These are phyloP conservation scores for Rhadinocentrus ornatus DNA, from an alignment of 2,797 vertebrate species.

Conservation along the genomic window DNA sequence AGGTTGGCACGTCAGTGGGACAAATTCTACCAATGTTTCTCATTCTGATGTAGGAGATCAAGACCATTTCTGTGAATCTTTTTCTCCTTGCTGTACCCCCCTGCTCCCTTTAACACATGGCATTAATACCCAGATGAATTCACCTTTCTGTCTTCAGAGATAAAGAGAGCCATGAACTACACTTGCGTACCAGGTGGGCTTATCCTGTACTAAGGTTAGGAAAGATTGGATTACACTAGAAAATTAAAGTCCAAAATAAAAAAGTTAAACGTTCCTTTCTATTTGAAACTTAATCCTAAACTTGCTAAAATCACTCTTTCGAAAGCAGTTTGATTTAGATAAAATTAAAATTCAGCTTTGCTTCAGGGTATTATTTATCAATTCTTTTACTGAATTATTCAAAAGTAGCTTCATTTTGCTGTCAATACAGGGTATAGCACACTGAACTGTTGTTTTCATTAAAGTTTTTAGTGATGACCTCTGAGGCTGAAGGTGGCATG, in stretches of 20 bases:
- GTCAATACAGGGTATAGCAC: too few species aligned
- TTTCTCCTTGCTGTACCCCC: not conserved
- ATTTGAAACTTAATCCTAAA: not conserved
- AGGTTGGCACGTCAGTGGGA: not conserved
- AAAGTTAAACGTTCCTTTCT: conserved; percentile 17
- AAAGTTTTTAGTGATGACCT: not conserved
- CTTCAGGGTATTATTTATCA: not conserved
- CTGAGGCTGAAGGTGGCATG: not conserved
- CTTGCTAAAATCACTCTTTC: not conserved
- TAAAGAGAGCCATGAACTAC: conserved; percentile 39
- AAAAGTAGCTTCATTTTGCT: not conserved
- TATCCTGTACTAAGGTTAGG: conserved; percentile 57
- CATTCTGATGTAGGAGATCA: not conserved
- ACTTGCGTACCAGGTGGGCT: conserved; percentile 64
- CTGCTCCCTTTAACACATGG: conserved; percentile 30
- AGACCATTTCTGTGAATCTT: conserved; percentile 5
- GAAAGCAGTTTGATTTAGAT: not conserved
- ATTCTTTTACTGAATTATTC: not conserved
- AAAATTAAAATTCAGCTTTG: not conserved
- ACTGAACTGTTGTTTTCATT: not conserved
- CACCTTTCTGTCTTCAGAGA: conserved; percentile 49
- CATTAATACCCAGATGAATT: conserved; percentile 61
- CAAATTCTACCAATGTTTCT: conserved; percentile 2
- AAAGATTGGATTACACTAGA: conserved; percentile 42
- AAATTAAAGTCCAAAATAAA: conserved; percentile 21